Conservation (phyloP, 2,888 invertebrate species). For the Arenicola marina region DNA sequence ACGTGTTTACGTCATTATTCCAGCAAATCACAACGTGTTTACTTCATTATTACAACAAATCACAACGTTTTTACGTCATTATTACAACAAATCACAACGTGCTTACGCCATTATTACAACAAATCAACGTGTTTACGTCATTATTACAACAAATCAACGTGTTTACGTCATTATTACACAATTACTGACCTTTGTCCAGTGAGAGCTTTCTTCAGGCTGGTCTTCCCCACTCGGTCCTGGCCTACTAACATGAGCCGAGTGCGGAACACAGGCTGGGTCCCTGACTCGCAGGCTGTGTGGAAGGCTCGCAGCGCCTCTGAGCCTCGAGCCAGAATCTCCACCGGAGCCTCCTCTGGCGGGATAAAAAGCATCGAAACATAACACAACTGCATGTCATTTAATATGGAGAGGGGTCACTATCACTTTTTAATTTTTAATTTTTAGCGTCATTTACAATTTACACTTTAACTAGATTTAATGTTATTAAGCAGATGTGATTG, state of each 20-base stretch:
- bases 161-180: slow-evolving; percentile 9
- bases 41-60: background rate
- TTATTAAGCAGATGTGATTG: too few relatives aligned
- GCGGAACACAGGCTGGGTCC: slow-evolving; percentile 56
- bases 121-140: too few relatives aligned
- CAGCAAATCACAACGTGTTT: background rate
- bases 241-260: slow-evolving; percentile 61
- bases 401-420: too few relatives aligned
- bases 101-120: too few relatives aligned
- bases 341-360: slow-evolving; percentile 58
- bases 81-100: background rate
- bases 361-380: too few relatives aligned
- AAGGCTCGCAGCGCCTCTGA: slow-evolving; percentile 57
- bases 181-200: slow-evolving; percentile 54
- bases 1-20: too few relatives aligned
- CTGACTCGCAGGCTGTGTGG: slow-evolving; percentile 56
- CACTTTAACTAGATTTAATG: too few relatives aligned
- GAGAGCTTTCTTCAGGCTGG: slow-evolving; percentile 55
- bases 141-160: background rate
- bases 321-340: slow-evolving; percentile 60
- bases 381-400: too few relatives aligned
- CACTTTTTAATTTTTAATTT: too few relatives aligned
- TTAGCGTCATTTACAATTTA: too few relatives aligned
- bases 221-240: slow-evolving; percentile 58
- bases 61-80: background rate